Conservation (phyloP, 2,888 invertebrate genomes). For the Ectemnius lituratus region DNA sequence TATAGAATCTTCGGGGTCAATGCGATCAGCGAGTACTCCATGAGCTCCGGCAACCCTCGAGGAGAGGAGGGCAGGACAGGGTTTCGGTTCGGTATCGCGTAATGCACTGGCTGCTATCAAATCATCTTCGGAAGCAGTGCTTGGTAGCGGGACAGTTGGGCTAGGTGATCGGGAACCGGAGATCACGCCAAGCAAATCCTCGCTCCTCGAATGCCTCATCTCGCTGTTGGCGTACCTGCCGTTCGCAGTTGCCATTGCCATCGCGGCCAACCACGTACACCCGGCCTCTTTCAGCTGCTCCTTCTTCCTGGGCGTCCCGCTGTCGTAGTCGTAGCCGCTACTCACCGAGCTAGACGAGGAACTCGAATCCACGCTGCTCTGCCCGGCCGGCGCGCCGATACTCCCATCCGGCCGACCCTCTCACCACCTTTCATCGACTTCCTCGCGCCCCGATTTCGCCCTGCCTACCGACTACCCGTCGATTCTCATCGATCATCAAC, state of each 20-base stretch:
- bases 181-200: slow-evolving; percentile 71
- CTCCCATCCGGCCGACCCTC: slow-evolving; percentile 53
- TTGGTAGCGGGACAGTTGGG: slow-evolving; percentile 57
- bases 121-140: slow-evolving; percentile 74
- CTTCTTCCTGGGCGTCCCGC: slow-evolving; percentile 9
- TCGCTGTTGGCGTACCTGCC: slow-evolving; percentile 69
- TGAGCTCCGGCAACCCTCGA: slow-evolving; percentile 66
- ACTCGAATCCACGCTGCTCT: slow-evolving; percentile 25
- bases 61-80: slow-evolving; percentile 55
- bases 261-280: neutral
- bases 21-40: slow-evolving; percentile 76
- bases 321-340: neutral
- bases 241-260: slow-evolving; percentile 32
- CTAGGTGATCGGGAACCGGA: slow-evolving; percentile 65
- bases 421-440: slow-evolving; percentile 36
- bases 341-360: slow-evolving; percentile 26
- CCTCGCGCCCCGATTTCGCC: slow-evolving; percentile 2
- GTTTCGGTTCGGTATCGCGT: slow-evolving; percentile 53
- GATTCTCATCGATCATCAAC: neutral
- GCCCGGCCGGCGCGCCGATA: slow-evolving; percentile 24
- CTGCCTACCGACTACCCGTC: neutral
- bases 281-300: neutral
- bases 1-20: slow-evolving; percentile 83
- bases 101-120: slow-evolving; percentile 71
- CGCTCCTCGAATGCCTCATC: slow-evolving; percentile 75